Conservation (phyloP, 2,797 vertebrate species). For the Epinephelus coioides region DNA sequence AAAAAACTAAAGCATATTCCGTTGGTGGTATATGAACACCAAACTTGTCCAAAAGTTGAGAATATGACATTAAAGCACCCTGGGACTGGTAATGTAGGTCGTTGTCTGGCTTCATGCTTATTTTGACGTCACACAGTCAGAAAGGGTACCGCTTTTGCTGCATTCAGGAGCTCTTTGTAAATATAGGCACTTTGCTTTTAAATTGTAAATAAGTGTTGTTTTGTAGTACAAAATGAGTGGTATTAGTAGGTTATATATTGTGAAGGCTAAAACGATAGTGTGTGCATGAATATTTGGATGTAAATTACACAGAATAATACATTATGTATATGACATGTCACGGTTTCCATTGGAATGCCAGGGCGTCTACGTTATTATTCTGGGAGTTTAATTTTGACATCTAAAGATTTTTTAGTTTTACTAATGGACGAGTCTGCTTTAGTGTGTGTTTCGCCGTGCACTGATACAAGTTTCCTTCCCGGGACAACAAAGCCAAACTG, state of each 20-base stretch:
- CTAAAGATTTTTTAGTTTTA: neutral
- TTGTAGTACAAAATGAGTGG: neutral
- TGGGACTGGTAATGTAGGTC: neutral
- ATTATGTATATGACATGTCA: too few relatives aligned
- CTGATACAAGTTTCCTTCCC: neutral
- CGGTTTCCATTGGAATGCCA: too few relatives aligned
- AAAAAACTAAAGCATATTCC: too few relatives aligned
- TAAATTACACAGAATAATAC: neutral
- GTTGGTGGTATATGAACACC: too few relatives aligned
- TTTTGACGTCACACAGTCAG: constrained; percentile 25
- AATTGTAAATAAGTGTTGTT: neutral
- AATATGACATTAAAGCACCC: too few relatives aligned
- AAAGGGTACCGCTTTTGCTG: constrained; percentile 18
- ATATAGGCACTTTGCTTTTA: rapidly evolving
- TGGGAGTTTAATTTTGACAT: neutral
- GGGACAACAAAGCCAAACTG: rapidly evolving
- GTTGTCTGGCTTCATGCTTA: neutral
- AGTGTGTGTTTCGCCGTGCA: neutral
- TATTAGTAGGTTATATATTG: too few relatives aligned
- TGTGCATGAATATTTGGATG: neutral
- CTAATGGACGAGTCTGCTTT: neutral
- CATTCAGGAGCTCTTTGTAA: constrained; percentile 51
- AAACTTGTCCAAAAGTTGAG: too few relatives aligned
- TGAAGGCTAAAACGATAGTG: neutral
- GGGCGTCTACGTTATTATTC: rapidly evolving